phyloP scores from a whole-genome alignment of 2,888 invertebrate species.

The Iphiclides podalirius region DNA sequence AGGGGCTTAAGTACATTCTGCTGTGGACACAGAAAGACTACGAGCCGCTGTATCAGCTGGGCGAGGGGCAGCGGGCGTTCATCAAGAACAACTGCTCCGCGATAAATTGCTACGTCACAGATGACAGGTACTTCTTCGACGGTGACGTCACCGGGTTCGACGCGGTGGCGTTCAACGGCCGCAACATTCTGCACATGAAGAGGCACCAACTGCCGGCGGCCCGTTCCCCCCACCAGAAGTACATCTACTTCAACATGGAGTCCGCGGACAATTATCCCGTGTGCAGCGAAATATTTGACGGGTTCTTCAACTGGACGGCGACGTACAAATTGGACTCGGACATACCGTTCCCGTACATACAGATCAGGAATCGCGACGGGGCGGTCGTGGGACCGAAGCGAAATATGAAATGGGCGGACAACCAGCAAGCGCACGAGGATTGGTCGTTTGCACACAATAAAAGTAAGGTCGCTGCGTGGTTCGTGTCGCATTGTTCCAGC shows the following conservation, averaged over 20 bases:
- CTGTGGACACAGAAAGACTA: conserved; percentile 52
- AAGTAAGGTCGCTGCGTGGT: conserved; percentile 66
- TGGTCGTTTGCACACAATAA: conserved; percentile 46
- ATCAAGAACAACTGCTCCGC: conserved; percentile 55
- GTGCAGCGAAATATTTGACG: conserved; percentile 48
- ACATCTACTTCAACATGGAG: conserved; percentile 63
- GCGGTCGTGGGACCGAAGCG: conserved; percentile 53
- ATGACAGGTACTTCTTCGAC: conserved; percentile 43
- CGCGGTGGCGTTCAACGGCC: conserved; percentile 61
- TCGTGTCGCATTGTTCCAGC: conserved; percentile 58
- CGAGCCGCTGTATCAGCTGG: conserved; percentile 52
- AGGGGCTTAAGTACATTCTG: conserved; percentile 55
- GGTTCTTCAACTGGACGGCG: conserved; percentile 67
- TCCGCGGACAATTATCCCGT: conserved; percentile 61
- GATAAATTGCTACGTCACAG: conserved; percentile 59
- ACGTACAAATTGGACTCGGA: conserved; percentile 68
- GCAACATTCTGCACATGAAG: conserved; percentile 36
- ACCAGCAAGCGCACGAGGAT: conserved; percentile 36
- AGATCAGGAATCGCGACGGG: conserved; percentile 45
- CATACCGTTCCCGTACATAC: conserved; percentile 55
- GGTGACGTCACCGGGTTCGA: conserved; percentile 52
- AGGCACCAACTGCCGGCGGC: conserved; percentile 39
- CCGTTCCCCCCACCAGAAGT: conserved; percentile 55
- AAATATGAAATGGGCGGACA: conserved; percentile 43
- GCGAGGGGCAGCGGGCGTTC: conserved; percentile 52